A percentile compares a stretch with the other conserved stretches of the same genome.
Evolutionary conservation across 2,888 invertebrate genomes (phyloP).

Genomic region (Heliconius charithonia): DNA sequence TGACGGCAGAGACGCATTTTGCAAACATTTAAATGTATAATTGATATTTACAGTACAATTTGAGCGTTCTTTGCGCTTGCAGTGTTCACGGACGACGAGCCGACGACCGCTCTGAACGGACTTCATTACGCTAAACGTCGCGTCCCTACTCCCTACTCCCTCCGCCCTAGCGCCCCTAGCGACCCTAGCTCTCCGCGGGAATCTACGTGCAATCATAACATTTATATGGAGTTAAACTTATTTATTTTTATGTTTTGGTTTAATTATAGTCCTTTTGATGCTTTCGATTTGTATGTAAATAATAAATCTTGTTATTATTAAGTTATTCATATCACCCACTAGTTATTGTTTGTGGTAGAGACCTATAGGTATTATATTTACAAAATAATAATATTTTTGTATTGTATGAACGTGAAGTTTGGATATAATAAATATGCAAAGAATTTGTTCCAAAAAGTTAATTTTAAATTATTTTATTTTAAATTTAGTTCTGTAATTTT

Average conservation of each 20-base stretch:
- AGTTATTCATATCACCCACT: background rate
- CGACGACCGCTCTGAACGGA: slow-evolving; percentile 57
- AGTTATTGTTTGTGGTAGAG: background rate
- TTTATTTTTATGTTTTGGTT: background rate
- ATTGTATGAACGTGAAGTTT: background rate
- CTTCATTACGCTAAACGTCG: slow-evolving; percentile 72
- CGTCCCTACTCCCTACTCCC: slow-evolving; percentile 5
- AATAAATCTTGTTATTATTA: background rate
- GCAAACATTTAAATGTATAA: slow-evolving; percentile 46
- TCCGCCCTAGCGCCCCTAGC: too few species aligned
- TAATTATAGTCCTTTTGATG: background rate
- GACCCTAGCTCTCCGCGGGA: slow-evolving; percentile 9
- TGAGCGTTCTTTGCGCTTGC: slow-evolving; percentile 22
- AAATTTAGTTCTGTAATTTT: too few species aligned
- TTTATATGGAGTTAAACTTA: background rate
- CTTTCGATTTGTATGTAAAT: background rate
- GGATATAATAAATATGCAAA: background rate
- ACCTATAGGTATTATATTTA: background rate
- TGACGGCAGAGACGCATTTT: background rate
- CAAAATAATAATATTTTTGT: background rate
- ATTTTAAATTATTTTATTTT: too few species aligned
- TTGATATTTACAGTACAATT: slow-evolving; percentile 44
- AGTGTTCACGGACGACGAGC: slow-evolving; percentile 6
- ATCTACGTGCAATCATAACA: background rate
- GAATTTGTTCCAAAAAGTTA: too few species aligned